Conservation (phyloP, 2,888 invertebrate species). For the Lutraria lutraria region DNA sequence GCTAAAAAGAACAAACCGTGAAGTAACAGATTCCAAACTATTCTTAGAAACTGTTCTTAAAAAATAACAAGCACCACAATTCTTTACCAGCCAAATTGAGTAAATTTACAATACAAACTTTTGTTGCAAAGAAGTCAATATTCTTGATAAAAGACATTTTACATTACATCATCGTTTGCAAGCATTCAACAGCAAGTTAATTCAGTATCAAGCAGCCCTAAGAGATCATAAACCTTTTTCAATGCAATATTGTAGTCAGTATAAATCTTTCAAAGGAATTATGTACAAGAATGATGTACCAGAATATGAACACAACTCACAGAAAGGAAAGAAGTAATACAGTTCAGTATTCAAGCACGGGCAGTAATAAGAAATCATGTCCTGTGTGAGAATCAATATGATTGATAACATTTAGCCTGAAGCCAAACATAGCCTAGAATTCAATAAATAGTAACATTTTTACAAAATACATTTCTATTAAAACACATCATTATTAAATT, state of each 20-base stretch:
- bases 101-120: slow-evolving; percentile 8
- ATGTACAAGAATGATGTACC: too few relatives aligned
- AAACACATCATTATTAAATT: too few relatives aligned
- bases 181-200: not conserved
- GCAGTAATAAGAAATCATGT: too few relatives aligned
- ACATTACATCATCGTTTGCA: not conserved
- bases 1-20: not conserved
- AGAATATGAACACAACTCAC: too few relatives aligned
- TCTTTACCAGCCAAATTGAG: not conserved
- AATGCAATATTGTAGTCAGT: not conserved
- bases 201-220: not conserved
- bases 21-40: not conserved
- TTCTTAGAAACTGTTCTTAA: not conserved
- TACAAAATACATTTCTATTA: too few relatives aligned
- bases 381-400: too few relatives aligned
- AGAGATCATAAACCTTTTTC: slow-evolving; percentile 6
- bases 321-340: too few relatives aligned
- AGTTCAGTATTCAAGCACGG: too few relatives aligned
- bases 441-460: too few relatives aligned
- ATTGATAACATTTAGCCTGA: too few relatives aligned
- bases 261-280: not conserved
- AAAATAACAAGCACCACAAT: not conserved
- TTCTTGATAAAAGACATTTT: slow-evolving; percentile 19
- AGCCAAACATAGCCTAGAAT: too few relatives aligned
- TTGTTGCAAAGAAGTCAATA: not conserved